A percentile compares a stretch with the other conserved stretches of the same genome.
Conservation (phyloP, 2,797 vertebrate genomes). For the Phaenicophaeus curvirostris region DNA sequence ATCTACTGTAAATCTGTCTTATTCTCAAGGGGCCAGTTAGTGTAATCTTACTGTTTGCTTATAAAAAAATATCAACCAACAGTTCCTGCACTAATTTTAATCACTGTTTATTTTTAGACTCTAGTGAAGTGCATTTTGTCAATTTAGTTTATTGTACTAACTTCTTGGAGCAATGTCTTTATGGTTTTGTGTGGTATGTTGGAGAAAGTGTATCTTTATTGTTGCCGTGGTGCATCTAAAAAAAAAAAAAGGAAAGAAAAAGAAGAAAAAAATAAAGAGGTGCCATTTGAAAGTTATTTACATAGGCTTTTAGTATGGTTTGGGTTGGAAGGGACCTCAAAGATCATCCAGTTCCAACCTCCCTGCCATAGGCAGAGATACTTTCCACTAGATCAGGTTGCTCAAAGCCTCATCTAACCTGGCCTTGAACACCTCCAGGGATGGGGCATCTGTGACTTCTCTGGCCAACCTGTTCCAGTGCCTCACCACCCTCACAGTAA, state of each 20-base stretch:
- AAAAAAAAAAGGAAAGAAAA: neutral
- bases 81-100: slow-evolving; percentile 54
- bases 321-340: no score
- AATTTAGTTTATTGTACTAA: neutral
- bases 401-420: no score
- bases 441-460: no score
- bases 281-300: neutral
- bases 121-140: slow-evolving; percentile 7
- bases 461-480: no score
- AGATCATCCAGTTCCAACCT: no score
- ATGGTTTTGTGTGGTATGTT: neutral
- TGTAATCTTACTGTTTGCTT: slow-evolving; percentile 62
- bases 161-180: neutral
- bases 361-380: no score
- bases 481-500: no score
- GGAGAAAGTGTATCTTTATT: neutral
- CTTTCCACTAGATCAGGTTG: no score
- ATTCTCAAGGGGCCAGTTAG: slow-evolving; percentile 42
- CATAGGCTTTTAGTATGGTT: no score
- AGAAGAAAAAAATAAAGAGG: neutral
- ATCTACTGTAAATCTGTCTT: slow-evolving; percentile 56
- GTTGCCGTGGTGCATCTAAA: neutral
- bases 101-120: slow-evolving; percentile 46
- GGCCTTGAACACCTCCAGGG: no score
- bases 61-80: slow-evolving; percentile 31